phyloP scores from a whole-genome alignment of 2,113 vertebrate genomes.

The Alces alces region DNA sequence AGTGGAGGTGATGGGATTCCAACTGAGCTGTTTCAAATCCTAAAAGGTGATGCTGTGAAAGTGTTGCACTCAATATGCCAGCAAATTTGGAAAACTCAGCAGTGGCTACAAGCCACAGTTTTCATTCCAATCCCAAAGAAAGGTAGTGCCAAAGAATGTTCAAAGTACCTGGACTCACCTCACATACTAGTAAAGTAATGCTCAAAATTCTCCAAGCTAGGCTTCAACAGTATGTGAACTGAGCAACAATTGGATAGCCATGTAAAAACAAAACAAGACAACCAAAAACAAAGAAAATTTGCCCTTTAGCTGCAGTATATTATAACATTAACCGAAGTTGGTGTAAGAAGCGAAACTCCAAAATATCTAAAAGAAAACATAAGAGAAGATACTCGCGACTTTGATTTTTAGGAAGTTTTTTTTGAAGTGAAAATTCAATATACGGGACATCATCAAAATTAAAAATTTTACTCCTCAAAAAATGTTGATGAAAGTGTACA shows the following conservation, averaged over 20 bases:
- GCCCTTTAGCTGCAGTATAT: not conserved
- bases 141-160: too few relatives aligned
- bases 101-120: too few relatives aligned
- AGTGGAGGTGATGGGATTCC: too few relatives aligned
- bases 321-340: not conserved
- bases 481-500: not conserved
- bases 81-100: too few relatives aligned
- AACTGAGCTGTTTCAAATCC: too few relatives aligned
- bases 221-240: too few relatives aligned
- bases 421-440: not conserved
- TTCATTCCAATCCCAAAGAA: too few relatives aligned
- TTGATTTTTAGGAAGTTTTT: not conserved
- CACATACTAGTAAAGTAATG: too few relatives aligned
- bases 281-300: not conserved
- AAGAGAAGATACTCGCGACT: not conserved
- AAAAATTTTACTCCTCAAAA: not conserved
- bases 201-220: too few relatives aligned
- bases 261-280: not conserved
- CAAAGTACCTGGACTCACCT: too few relatives aligned
- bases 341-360: not conserved
- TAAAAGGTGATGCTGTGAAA: too few relatives aligned
- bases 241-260: not conserved
- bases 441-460: not conserved
- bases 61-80: too few relatives aligned
- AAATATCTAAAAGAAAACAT: not conserved